Base-by-base conservation (phyloP, 2,797 vertebrate species). In the Anniella stebbinsi region DNA sequence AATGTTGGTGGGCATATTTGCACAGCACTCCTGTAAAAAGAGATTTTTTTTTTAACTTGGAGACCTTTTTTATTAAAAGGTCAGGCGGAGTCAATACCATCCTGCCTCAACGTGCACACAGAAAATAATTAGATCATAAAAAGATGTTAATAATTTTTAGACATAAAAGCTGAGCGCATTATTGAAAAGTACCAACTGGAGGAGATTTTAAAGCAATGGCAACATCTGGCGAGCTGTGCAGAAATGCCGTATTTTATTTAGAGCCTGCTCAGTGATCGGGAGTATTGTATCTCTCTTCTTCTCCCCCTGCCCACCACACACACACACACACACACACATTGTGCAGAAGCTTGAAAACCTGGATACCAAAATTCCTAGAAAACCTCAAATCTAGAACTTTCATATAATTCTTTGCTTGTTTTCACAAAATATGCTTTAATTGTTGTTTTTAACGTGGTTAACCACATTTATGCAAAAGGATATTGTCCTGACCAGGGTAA, bases 231-330 rank as follows among this genome's bases (percentile, higher is more conserved):
- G 92, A 89, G 89, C 0, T 36, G 66, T 94, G 93, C 90, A 92
- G 94, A 93, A 88, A 84, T 92, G 93, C 76, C 57, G 86, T 94
- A 90, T 95, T 95, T 96, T 94, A 92, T 96, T 95, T 93, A 95
- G 95, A 94, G 93, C 41, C 76, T 89, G 91, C 91, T 91, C 93
- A 93, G 70, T 84, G 92, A 92, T 94, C 92, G 95, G 84, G 75
- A 92, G 92, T 93, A 86, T 92, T 93, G 51, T 93, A 87, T 94
- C 80, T 89, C 91, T 94, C 87, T 94, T 45, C 45, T 88, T 88
- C 91, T 88, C 72, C 60, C 92, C 82, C 91, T 23, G 3, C 18
- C 11, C 25, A n/a, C 30, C 18, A 21, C 51, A 25, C 21, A 8
- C n/a, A 87, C 90, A 90, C 88, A 72, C 57, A 90, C 77, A 92